phyloP scores from a whole-genome alignment of 2,797 vertebrate genomes.

The Thaleichthys pacificus region DNA sequence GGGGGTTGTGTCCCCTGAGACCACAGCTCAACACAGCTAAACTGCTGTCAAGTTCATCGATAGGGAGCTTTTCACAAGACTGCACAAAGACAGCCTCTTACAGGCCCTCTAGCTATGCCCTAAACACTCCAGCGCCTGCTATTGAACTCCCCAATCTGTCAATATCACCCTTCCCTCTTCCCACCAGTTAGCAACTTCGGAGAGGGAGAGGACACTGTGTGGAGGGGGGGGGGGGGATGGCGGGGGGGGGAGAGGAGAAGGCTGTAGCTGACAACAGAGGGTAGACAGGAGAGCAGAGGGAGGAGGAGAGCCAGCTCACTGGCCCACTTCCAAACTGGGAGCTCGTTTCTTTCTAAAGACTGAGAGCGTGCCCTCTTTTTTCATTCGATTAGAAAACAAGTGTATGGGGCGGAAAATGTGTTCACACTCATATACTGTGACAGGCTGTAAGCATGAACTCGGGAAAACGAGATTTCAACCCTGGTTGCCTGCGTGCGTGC shows the following conservation, averaged over 20 bases:
- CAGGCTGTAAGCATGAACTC: not conserved
- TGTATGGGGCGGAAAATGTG: not conserved
- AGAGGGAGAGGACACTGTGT: not conserved
- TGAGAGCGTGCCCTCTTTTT: not conserved
- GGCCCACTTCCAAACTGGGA: not conserved
- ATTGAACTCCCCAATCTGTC: constrained; percentile 55
- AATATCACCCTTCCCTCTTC: constrained; percentile 46
- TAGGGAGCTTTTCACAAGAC: constrained; percentile 60
- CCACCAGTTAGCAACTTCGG: constrained; percentile 42
- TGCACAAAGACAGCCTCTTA: constrained; percentile 60
- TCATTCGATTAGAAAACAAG: too few species aligned
- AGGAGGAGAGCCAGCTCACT: not conserved
- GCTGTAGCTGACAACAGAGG: too few species aligned
- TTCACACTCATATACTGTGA: constrained; percentile 3
- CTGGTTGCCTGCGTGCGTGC: too few species aligned
- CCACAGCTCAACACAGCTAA: constrained; percentile 61
- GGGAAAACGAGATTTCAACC: not conserved
- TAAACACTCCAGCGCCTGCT: constrained; percentile 53
- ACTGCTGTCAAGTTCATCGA: constrained; percentile 72
- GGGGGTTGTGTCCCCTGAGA: constrained; percentile 45
- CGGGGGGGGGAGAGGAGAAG: not conserved
- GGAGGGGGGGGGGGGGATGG: not conserved
- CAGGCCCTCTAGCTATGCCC: constrained; percentile 47
- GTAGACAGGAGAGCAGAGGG: too few species aligned
- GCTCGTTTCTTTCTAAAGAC: not conserved